A percentile compares a stretch with the other conserved stretches of the same genome.
Conservation (phyloP, 2,888 invertebrate species). For the Ypsolopha scabrella region DNA sequence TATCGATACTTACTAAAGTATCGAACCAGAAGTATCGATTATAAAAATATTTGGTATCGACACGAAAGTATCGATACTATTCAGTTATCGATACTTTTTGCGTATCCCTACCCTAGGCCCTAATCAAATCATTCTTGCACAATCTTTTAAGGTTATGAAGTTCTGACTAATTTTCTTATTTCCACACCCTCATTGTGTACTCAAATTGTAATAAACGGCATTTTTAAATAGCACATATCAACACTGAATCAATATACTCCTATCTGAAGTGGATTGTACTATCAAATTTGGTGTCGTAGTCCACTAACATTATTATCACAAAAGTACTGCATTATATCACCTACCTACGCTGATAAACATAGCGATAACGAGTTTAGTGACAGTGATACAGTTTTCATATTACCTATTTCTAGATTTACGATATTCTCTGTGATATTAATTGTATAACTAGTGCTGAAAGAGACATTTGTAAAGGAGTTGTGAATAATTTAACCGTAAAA, state of each 20-base stretch:
- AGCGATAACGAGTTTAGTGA: neutral
- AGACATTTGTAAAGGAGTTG: neutral
- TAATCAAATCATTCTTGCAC: too few relatives aligned
- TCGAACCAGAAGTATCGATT: too few relatives aligned
- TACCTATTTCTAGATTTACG: neutral
- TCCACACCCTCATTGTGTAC: neutral
- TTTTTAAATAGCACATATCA: neutral
- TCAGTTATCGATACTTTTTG: too few relatives aligned
- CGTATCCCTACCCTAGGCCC: too few relatives aligned
- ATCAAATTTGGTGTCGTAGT: slow-evolving; percentile 2
- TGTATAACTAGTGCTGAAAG: neutral
- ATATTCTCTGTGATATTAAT: neutral
- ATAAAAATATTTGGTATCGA: too few relatives aligned
- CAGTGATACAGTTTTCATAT: neutral
- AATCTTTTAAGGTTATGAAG: too few relatives aligned
- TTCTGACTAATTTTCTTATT: too few relatives aligned
- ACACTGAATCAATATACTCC: too few relatives aligned
- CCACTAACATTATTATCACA: slow-evolving; percentile 6
- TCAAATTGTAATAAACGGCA: neutral
- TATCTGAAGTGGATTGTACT: neutral
- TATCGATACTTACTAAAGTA: too few relatives aligned
- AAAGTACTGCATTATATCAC: slow-evolving; percentile 5
- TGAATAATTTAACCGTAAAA: slow-evolving; percentile 12
- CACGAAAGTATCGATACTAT: too few relatives aligned
- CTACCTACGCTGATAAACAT: slow-evolving; percentile 4